phyloP scores from a whole-genome alignment of 92 coral and sea anemone genomes.

The Actinernus sp. region DNA sequence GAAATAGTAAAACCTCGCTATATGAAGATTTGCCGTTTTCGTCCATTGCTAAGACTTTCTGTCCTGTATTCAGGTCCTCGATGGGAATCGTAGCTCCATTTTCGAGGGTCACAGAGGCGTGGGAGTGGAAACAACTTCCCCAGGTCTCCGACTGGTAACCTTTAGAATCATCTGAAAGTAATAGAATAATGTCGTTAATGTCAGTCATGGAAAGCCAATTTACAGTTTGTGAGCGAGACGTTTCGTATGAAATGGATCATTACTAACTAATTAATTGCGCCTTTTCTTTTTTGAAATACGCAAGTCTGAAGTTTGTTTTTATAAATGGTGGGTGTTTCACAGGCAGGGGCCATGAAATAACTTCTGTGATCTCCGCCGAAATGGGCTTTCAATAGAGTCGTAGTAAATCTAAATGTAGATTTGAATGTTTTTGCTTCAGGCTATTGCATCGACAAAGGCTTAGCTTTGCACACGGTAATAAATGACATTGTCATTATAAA shows the following conservation, averaged over 20 bases:
- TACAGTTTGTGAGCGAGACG: neutral
- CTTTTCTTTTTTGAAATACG: constrained; percentile 43
- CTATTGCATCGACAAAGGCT: constrained; percentile 12
- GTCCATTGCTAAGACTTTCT: constrained; percentile 77
- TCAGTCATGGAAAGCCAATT: too few relatives aligned
- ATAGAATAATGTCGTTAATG: constrained; percentile 4
- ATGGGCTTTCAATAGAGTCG: neutral
- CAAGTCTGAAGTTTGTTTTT: constrained; percentile 55
- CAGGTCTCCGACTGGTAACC: constrained; percentile 1
- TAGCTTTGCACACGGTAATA: neutral
- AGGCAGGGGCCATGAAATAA: constrained; percentile 65
- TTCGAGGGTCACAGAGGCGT: constrained; percentile 73
- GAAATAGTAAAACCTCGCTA: constrained; percentile 89
- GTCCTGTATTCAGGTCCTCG: constrained; percentile 77
- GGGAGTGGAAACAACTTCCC: constrained; percentile 83
- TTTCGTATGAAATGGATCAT: constrained; percentile 32
- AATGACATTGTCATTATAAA: too few relatives aligned
- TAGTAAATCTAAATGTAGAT: constrained; percentile 1
- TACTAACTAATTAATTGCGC: constrained; percentile 61
- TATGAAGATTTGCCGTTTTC: constrained; percentile 66
- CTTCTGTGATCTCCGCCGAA: constrained; percentile 45
- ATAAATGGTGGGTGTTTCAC: constrained; percentile 55
- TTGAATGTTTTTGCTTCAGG: constrained; percentile 24
- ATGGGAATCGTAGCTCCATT: constrained; percentile 61
- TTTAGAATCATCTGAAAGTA: neutral